Evolutionary conservation across 2,888 invertebrate species (phyloP), one percentile per base, ranked within the genome.

Genomic region (Seladonia tumulorum): DNA sequence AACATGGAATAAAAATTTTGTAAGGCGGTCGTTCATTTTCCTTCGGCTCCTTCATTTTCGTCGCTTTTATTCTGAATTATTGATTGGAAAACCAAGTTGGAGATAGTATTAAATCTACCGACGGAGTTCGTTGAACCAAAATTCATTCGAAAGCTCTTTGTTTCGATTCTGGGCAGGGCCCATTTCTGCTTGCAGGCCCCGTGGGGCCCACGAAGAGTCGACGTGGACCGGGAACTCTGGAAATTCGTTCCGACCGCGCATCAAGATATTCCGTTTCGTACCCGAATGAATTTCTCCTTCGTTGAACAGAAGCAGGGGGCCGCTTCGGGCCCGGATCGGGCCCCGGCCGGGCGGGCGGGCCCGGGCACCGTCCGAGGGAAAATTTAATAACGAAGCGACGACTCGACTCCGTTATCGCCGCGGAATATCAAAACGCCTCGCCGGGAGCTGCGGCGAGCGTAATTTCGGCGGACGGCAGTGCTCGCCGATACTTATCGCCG

Each of bases 381-480:
- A 84, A 87, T 87, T 78, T 86, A 83, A 85, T 78, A 82, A 83
- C 81, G 79, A 76, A 86, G 49, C 76, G 85, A 76, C 82, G 87
- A 79, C 80, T 81, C 86, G 83, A 66, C 63, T 57, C 45, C 12
- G 49, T 87, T 92, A 90, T 90, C 92, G 90, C 80, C 80, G 79
- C 81, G 87, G 88, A 92, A 91, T 91, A 92, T 92, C 91, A 89
- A 92, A 90, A 89, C 88, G 88, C 81, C 78, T 80, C 49, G 85
- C 85, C 86, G 80, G 86, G 86, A 79, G 87, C 86, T 79, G 79
- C 79, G 82, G 79, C 81, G 72, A 74, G 79, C 82, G 84, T 76
- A 83, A 86, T 79, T 86, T 84, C 71, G 81, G 73, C 76, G 83
- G 86, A 77, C 83, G 78, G 79, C 80, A 74, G 76, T 85, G 74